Conservation (phyloP, 2,797 vertebrate genomes). For the Echeneis naucrates region DNA sequence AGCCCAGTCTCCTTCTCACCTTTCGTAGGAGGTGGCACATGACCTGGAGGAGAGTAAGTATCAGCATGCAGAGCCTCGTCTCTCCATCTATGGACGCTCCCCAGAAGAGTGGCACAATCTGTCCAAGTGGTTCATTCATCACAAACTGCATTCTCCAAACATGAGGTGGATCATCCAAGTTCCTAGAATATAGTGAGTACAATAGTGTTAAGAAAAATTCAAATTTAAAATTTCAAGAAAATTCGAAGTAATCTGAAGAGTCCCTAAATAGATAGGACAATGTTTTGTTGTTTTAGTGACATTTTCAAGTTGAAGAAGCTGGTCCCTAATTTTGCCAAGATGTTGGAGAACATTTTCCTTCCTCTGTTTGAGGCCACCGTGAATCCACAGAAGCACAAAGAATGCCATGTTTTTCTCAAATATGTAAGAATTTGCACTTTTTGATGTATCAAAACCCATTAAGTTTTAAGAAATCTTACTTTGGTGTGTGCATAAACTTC, state of each 20-base stretch:
- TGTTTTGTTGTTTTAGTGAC: constrained; percentile 85
- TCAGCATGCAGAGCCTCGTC: constrained; percentile 94
- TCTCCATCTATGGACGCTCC: constrained; percentile 94
- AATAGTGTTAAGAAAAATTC: neutral
- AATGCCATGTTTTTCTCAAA: constrained; percentile 94
- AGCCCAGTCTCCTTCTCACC: constrained; percentile 22
- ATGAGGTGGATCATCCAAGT: constrained; percentile 98
- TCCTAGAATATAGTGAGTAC: constrained; percentile 97
- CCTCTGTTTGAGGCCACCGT: constrained; percentile 95
- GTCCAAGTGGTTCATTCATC: constrained; percentile 95
- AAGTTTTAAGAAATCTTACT: neutral
- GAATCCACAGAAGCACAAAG: constrained; percentile 92
- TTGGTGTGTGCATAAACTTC: neutral
- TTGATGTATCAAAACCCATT: neutral
- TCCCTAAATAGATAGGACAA: neutral
- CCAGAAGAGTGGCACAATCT: constrained; percentile 91
- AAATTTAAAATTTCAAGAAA: neutral
- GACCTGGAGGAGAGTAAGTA: constrained; percentile 97
- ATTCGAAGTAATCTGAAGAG: neutral
- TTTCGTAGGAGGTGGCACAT: constrained; percentile 90
- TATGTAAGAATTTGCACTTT: constrained; percentile 86
- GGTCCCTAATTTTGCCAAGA: constrained; percentile 92
- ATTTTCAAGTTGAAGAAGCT: constrained; percentile 95
- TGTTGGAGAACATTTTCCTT: constrained; percentile 96
- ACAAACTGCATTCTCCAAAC: constrained; percentile 95